These are phyloP conservation scores for Poeciliopsis turrubarensis DNA, from an alignment of 2,113 vertebrate genomes.

Conservation along the genomic window DNA sequence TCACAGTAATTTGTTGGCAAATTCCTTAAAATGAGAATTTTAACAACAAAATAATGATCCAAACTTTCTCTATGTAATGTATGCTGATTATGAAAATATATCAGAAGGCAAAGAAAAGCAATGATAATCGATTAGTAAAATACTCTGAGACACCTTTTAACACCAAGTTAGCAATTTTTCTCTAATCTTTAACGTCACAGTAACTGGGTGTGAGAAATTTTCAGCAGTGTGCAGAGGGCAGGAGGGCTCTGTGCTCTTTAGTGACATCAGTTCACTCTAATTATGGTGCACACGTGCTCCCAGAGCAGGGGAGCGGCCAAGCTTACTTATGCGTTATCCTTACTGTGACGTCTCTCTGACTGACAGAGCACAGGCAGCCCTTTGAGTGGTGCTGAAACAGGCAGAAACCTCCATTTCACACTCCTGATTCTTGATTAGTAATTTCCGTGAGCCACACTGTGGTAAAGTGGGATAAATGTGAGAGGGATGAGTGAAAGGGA, in stretches of 20 bases:
- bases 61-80: slow-evolving; percentile 42
- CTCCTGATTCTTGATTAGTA: slow-evolving; percentile 49
- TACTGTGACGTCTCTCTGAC: slow-evolving; percentile 62
- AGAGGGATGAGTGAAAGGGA: slow-evolving; percentile 28
- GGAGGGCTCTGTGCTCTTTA: slow-evolving; percentile 65
- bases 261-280: slow-evolving; percentile 80
- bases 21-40: slow-evolving; percentile 34
- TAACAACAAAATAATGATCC: slow-evolving; percentile 20
- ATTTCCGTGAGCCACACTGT: slow-evolving; percentile 38
- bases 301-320: slow-evolving; percentile 65
- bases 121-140: slow-evolving; percentile 23
- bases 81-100: slow-evolving; percentile 29
- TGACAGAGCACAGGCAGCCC: slow-evolving; percentile 52
- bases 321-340: slow-evolving; percentile 60
- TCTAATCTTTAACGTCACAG: slow-evolving; percentile 72
- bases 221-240: slow-evolving; percentile 57
- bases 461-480: slow-evolving; percentile 32
- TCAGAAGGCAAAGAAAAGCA: slow-evolving; percentile 31
- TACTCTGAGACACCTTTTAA: slow-evolving; percentile 19
- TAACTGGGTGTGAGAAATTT: slow-evolving; percentile 72
- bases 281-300: slow-evolving; percentile 74
- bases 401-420: slow-evolving; percentile 65
- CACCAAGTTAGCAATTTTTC: slow-evolving; percentile 46
- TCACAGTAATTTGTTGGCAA: slow-evolving; percentile 6
- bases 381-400: slow-evolving; percentile 50